These are phyloP conservation scores for Peromyscus melanophrys DNA, from an alignment of 2,797 vertebrate species.

Conservation along the genomic window DNA sequence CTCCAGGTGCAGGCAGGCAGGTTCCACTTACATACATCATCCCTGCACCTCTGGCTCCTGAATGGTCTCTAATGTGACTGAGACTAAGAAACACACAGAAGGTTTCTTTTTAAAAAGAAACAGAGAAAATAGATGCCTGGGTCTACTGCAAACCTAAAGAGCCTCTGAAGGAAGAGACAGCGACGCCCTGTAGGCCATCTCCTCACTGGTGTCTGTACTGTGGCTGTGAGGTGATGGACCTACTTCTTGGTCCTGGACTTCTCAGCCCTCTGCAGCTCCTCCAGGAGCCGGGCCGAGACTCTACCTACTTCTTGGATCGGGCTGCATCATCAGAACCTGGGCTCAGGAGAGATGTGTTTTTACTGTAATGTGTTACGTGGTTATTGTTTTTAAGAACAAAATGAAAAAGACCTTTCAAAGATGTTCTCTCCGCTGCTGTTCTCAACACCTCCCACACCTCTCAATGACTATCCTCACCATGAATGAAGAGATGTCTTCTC, in stretches of 20 bases:
- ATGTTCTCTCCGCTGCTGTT: not conserved
- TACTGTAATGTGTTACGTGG: not conserved
- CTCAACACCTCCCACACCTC: not conserved
- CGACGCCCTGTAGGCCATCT: not conserved
- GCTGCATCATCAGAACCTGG: not conserved
- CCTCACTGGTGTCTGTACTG: not conserved
- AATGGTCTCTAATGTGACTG: not conserved
- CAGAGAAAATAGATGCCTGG: not conserved
- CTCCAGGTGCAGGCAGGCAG: not conserved
- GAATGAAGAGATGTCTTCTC: constrained; percentile 37
- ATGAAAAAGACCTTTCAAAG: constrained; percentile 1
- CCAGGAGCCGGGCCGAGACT: not conserved
- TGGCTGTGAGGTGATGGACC: not conserved
- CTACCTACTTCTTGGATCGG: not conserved
- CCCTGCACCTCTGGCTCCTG: not conserved
- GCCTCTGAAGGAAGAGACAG: not conserved
- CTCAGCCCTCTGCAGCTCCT: not conserved
- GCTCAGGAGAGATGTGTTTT: constrained; percentile 22
- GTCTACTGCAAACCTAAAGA: not conserved
- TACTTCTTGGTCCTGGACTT: not conserved
- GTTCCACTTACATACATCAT: not conserved
- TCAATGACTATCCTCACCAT: not conserved
- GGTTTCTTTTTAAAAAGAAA: not conserved
- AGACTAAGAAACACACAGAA: constrained; percentile 58
- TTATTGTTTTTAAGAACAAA: not conserved